Base-by-base conservation (phyloP, 2,888 invertebrate genomes). In the Ecliptopera silaceata region DNA sequence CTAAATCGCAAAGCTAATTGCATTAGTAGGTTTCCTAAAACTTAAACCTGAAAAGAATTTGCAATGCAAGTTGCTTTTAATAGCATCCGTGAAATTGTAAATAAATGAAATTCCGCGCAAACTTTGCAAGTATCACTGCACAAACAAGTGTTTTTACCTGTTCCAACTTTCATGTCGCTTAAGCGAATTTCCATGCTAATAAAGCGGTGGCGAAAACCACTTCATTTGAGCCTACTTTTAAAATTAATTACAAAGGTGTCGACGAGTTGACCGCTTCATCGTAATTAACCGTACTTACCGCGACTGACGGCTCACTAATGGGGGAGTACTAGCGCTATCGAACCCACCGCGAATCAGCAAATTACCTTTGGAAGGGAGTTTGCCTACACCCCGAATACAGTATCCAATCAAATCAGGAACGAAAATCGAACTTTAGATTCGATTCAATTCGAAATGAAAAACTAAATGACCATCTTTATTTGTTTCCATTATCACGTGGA, bases 211-310 rank as follows among this genome's bases (percentile, higher is more conserved):
- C 39, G 48, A 56, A 22, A 58, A 56, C 59, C 57, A 52, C 54
- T 63, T 53, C 18, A 56, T 61, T 57, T 32, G 31, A 47, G 56
- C 56, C 26, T 57, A 63, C 59, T 39, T 58, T 36, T 59, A 52
- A 48, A 54, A 63, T 61, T 63, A 63, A 63, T 65, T 65, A 60
- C 49, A 32, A 44, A 51, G 39, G 61, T 54, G 63, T 61, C 54
- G 56, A 61, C 59, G 55, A 61, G 59, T 61, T 59, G 63, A 60
- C 63, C 58, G 51, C 59, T 46, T 57, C 61, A 26, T 56, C 34
- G 53, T 48, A 51, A 64, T 59, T 60, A 57, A 53, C 49, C 38
- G 39, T 32, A 45, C 48, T 53, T 48, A 20, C 36, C 41, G 31
- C 31, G 12, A 51, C 13, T 13, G 26, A 12, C 34, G 39, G 20